Evolutionary conservation across 1,140 invertebrate genomes (phyloP), one percentile per base, ranked within the genome.

Genomic region (Caenorhabditis tropicalis): DNA sequence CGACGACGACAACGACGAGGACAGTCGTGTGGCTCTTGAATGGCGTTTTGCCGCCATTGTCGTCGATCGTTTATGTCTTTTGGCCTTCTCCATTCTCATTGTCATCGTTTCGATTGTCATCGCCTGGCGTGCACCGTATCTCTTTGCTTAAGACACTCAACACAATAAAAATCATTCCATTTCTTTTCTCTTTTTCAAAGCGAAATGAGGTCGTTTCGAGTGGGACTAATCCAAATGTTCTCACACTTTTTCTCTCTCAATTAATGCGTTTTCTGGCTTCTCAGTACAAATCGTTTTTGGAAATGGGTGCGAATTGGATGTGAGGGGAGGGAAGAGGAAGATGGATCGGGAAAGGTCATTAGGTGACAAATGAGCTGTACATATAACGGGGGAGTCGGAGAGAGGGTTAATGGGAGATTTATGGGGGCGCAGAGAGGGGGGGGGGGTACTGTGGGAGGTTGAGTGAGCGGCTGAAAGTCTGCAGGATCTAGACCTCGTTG

Each of bases 21-120:
- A 87, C 53, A 70, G 79, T 39, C 86, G 74, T 7, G 81, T 88
- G 2, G 51, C 80, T 33, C 70, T 70, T 91, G 97, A 99, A 93
- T 99, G 97, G 97, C 97, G 98, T 93, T 99, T 98, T 93, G 97
- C 97, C 91, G 97, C 97, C 92, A 98, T 98, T 95, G 97, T 99
- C 92, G 96, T 99, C 92, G 98, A 99, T 94, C 95, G 97, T 93
- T 94, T 98, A 93, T 98, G 96, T 94, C 95, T 98, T 94, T 96
- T 97, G 93, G 95, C 98, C 93, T 98, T 98, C 94, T 96, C 96
- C 91, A 94, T 96, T 92, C 97, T 98, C 94, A 98, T 96, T 92
- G 94, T 97, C 93, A 95, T 96, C 92, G 96, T 96, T 89, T 98
- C 96, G 91, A 94, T 96, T 92, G 96, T 95, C 92, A 96, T 98